Base-by-base conservation (phyloP, 2,113 vertebrate genomes). In the Lontra canadensis region DNA sequence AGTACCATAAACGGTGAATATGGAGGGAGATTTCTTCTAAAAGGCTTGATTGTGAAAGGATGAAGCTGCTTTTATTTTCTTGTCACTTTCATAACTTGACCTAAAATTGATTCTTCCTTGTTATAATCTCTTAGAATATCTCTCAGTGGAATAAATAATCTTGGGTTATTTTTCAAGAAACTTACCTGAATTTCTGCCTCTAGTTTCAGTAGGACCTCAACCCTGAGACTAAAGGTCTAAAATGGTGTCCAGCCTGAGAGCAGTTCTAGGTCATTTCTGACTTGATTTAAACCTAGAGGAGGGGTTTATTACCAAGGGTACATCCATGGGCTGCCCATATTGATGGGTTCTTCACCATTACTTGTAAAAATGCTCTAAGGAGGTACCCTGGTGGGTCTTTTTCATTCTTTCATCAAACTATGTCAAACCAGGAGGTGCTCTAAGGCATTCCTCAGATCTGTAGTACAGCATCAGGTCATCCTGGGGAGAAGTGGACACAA, bases 51-150 rank as follows among this genome's bases (percentile, higher is more conserved):
- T 29, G 36, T 78, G 44, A 69, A 91, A 91, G 6, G 9, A 26
- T 79, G 57, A 73, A 55, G 31, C 8, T 55, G 78, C 6, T 93
- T 93, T 67, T 73, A 90, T 82, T 74, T 71, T 94, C 49, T 71
- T 89, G 29, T 52, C 25, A 29, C 57, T 39, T 94, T 94, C 57
- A 89, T 74, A 17, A 90, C 0, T 87, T 67, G 7, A 36, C 2
- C 31, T 85, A 90, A 90, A 92, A 57, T 42, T 76, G 65, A 82
- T 96, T 97, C n/a, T 94, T 94, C 15, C 20, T 85, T 12, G 39
- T 88, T 81, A 93, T 78, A 85, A 96, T 69, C 4, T 59, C n/a
- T 52, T 91, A 88, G 26, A 26, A 5, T 80, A 84, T 17, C 39
- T 80, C 17, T 59, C 59, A 67, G 8, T 61, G 23, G 67, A 82